Evolutionary conservation across 2,888 invertebrate genomes (phyloP).

Genomic region (Ischnura elegans): DNA sequence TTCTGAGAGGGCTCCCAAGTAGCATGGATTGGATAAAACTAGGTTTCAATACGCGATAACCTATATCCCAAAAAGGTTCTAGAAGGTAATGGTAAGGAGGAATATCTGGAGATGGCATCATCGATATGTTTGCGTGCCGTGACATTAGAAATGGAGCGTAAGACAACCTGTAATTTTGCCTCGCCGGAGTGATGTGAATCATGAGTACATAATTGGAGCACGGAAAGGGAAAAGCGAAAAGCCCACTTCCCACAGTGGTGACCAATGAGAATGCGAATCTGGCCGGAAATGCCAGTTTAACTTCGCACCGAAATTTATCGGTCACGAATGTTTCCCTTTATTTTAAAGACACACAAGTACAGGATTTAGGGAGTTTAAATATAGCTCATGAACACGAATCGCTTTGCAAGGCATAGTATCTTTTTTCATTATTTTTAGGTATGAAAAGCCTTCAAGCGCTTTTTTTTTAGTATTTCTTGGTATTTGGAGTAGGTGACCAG

Average conservation of each 20-base stretch:
- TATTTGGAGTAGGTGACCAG: no score
- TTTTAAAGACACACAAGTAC: background rate
- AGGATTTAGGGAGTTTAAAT: background rate
- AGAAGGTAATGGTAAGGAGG: background rate
- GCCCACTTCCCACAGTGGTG: background rate
- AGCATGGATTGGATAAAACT: no score
- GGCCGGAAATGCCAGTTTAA: constrained; percentile 32
- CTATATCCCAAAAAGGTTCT: background rate
- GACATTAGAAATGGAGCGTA: background rate
- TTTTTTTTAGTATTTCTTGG: no score
- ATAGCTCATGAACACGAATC: constrained; percentile 39
- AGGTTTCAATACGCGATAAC: background rate
- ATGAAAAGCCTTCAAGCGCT: no score
- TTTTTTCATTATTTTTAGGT: no score
- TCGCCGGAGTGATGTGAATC: background rate
- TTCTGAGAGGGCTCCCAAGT: no score
- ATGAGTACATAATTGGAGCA: background rate
- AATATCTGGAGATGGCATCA: background rate
- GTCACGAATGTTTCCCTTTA: constrained; percentile 30
- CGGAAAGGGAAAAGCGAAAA: background rate
- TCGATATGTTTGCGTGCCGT: background rate
- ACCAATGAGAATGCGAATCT: background rate
- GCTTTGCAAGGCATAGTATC: constrained; percentile 1
- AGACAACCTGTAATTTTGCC: background rate
- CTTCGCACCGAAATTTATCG: constrained; percentile 37